Base-by-base conservation (phyloP, 2,888 invertebrate species). In the Melikaiella ostensackeni region DNA sequence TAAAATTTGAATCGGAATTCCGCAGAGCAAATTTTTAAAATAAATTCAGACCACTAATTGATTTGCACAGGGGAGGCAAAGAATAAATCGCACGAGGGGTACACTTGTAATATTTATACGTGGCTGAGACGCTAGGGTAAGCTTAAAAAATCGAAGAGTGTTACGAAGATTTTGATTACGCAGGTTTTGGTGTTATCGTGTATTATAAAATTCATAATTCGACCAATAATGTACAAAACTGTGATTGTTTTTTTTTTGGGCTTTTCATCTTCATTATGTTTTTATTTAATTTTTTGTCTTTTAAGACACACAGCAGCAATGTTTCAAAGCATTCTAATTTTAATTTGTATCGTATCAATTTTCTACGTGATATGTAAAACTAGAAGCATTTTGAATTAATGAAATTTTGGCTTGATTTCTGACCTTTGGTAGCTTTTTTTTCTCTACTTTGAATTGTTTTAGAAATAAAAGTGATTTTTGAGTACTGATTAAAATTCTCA, bases 101-200 rank as follows among this genome's bases (percentile, higher is more conserved):
- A 50, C 27, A 27, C 6, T 50, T 70, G n/a, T 66, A 24, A 57
- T 21, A 57, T 24, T n/a, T 24, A 57, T 57, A 57, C 21, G 21
- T 66, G 70, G 59, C 76, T 66, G 30, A 70, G 27, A 50, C 70
- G 50, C 70, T 77, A 64, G 79, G 79, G 76, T 79, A 86, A 85
- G 86, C 85, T 81, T 86, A 86, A 83, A 84, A 86, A 85, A 77
- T 85, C 79, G 76, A 75, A 82, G 80, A 83, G 79, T 81, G 80
- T 82, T 82, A 85, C 81, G 82, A 85, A 84, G 84, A 84, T 84
- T 85, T 81, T 81, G 79, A 80, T 82, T 80, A 77, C 64, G 64
- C 70, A 70, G 27, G 70, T 46, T 70, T 70, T 70, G 70, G 50
- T 70, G 70, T 70, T 38, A 33, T 70, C 50, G n/a, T 55, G 30